Evolutionary conservation across 2,888 invertebrate species (phyloP).

Genomic region (Drepanosiphum platanoidis): DNA sequence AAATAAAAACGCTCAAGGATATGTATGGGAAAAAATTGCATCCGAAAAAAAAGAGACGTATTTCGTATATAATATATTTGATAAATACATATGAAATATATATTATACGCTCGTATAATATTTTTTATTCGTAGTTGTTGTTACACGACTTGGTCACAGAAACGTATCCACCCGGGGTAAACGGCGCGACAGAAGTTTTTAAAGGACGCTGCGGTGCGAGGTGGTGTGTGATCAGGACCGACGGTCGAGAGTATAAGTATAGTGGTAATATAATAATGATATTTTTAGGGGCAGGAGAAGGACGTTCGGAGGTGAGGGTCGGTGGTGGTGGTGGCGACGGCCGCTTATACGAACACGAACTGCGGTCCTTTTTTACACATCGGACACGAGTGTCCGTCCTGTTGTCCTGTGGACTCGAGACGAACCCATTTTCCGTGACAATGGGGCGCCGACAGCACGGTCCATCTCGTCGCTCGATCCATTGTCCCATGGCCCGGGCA

Average conservation of each 20-base stretch:
- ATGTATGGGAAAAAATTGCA: constrained; percentile 16
- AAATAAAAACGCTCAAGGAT: not conserved
- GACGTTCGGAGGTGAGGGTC: not conserved
- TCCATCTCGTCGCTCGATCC: constrained; percentile 81
- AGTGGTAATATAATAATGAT: constrained; percentile 5
- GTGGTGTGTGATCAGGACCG: not conserved
- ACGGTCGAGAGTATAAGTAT: not conserved
- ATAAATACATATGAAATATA: not conserved
- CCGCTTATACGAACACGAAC: constrained; percentile 63
- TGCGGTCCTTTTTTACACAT: constrained; percentile 61
- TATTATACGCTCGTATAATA: not conserved
- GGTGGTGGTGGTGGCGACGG: not conserved
- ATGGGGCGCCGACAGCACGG: constrained; percentile 84
- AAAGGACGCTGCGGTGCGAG: not conserved
- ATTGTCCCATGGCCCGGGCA: constrained; percentile 88
- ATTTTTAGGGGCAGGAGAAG: not conserved
- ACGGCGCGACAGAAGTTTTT: not conserved
- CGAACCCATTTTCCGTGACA: constrained; percentile 91
- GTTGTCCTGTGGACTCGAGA: constrained; percentile 64
- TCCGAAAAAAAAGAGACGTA: constrained; percentile 8
- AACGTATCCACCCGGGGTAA: not conserved
- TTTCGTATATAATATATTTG: not conserved
- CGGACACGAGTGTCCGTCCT: constrained; percentile 58
- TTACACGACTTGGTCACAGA: not conserved
- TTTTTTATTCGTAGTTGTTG: not conserved